phyloP scores from a whole-genome alignment of 2,113 vertebrate species.

The Camelus bactrianus region DNA sequence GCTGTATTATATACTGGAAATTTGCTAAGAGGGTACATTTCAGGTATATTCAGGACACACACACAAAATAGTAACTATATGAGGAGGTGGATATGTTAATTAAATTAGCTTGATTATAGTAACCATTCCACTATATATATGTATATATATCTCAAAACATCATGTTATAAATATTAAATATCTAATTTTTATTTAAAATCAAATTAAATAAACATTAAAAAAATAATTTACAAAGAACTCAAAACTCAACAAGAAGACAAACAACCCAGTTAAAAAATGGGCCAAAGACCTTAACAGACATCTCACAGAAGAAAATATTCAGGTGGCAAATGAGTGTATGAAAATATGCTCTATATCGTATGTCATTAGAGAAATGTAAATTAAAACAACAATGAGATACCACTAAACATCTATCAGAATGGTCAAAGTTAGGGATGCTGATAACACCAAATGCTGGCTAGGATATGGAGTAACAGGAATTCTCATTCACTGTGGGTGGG shows the following conservation, averaged over 20 bases:
- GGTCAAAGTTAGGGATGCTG: not conserved
- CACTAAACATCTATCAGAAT: not conserved
- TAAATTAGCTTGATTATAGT: not conserved
- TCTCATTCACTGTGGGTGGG: not conserved
- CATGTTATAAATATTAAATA: not conserved
- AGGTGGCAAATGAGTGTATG: not conserved
- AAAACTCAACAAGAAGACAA: not conserved
- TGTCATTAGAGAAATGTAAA: not conserved
- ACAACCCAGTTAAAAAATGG: not conserved
- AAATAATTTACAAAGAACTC: not conserved
- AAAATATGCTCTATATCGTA: not conserved
- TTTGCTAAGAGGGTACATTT: not conserved
- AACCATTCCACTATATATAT: not conserved
- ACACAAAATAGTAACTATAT: not conserved
- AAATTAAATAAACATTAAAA: not conserved
- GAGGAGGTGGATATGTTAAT: not conserved
- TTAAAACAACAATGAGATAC: not conserved
- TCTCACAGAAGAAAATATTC: not conserved
- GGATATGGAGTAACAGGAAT: not conserved
- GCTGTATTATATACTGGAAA: not conserved
- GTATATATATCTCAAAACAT: not conserved
- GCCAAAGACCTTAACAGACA: not conserved
- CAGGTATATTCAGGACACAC: not conserved
- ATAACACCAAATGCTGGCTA: not conserved
- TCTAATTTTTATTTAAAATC: not conserved